Evolutionary conservation across 2,797 vertebrate species (phyloP).

Genomic region (Coregonus ussuriensis): DNA sequence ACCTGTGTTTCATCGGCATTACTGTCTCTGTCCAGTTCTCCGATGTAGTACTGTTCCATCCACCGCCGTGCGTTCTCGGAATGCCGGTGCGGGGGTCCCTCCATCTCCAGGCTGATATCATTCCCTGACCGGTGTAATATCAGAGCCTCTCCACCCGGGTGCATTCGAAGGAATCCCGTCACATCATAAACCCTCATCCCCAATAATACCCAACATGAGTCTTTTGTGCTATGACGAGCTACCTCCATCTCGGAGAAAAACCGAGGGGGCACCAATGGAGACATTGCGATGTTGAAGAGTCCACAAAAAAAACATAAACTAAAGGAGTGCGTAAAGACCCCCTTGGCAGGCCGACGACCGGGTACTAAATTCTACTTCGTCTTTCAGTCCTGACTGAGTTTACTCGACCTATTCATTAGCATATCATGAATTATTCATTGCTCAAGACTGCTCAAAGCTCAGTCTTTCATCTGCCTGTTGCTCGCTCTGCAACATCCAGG

Average conservation of each 20-base stretch:
- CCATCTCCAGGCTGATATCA: conserved; percentile 84
- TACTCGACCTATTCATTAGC: conserved; percentile 43
- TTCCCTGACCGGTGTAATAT: conserved; percentile 81
- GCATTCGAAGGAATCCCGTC: conserved; percentile 85
- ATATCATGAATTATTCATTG: conserved; percentile 41
- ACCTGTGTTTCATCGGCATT: conserved; percentile 62
- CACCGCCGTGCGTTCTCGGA: conserved; percentile 90
- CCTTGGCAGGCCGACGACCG: conserved; percentile 31
- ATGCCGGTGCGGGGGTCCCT: conserved; percentile 94
- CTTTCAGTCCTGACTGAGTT: not conserved
- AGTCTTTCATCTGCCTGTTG: not conserved
- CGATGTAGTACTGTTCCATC: conserved; percentile 97
- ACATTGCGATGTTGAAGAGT: conserved; percentile 63
- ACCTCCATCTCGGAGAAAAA: conserved; percentile 79
- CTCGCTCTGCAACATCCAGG: not conserved
- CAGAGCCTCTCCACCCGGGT: conserved; percentile 91
- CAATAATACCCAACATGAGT: conserved; percentile 89
- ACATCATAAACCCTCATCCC: conserved; percentile 90
- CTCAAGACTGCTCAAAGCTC: conserved; percentile 24
- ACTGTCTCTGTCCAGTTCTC: conserved; percentile 76
- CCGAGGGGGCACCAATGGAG: conserved; percentile 70
- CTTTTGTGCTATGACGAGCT: conserved; percentile 79
- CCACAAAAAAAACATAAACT: conserved; percentile 20
- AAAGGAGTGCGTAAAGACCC: conserved; percentile 35
- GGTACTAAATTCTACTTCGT: conserved; percentile 17